These are phyloP conservation scores for Orthonevra nobilis DNA, from an alignment of 2,888 invertebrate species.

Conservation along the genomic window DNA sequence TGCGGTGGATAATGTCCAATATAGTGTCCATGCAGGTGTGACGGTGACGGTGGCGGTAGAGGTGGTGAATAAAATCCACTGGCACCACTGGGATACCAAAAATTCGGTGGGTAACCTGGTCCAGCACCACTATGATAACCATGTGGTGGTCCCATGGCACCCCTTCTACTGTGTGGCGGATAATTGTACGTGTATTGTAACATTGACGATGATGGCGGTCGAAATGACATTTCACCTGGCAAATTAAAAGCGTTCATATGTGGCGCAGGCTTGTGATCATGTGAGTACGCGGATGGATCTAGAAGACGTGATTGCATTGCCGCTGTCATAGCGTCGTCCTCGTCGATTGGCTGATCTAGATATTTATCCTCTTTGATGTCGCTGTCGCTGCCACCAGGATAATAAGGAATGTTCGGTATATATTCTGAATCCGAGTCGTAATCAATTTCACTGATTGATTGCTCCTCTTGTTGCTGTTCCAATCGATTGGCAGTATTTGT, in stretches of 20 bases:
- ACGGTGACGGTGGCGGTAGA: slow-evolving; percentile 41
- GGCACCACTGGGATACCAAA: slow-evolving; percentile 76
- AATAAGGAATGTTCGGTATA: slow-evolving; percentile 54
- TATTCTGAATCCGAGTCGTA: slow-evolving; percentile 54
- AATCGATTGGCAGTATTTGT: neutral
- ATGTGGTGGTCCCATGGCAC: slow-evolving; percentile 53
- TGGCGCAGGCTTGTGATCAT: slow-evolving; percentile 22
- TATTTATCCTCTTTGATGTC: slow-evolving; percentile 52
- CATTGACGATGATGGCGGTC: slow-evolving; percentile 74
- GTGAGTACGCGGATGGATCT: slow-evolving; percentile 40
- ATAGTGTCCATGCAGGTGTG: slow-evolving; percentile 51
- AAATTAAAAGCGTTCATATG: slow-evolving; percentile 17
- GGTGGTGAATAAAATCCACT: slow-evolving; percentile 34
- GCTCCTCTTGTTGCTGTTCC: slow-evolving; percentile 10
- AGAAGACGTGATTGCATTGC: slow-evolving; percentile 48
- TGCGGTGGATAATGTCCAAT: slow-evolving; percentile 42
- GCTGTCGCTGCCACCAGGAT: slow-evolving; percentile 49
- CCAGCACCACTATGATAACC: slow-evolving; percentile 33
- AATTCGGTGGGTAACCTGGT: slow-evolving; percentile 74
- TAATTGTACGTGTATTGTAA: slow-evolving; percentile 75
- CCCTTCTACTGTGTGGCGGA: slow-evolving; percentile 44
- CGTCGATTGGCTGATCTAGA: slow-evolving; percentile 22
- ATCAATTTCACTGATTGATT: slow-evolving; percentile 39
- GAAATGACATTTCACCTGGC: slow-evolving; percentile 71
- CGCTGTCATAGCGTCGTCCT: slow-evolving; percentile 38